These are phyloP conservation scores for Epinotia bilunana DNA, from an alignment of 2,888 invertebrate genomes.

Conservation along the genomic window DNA sequence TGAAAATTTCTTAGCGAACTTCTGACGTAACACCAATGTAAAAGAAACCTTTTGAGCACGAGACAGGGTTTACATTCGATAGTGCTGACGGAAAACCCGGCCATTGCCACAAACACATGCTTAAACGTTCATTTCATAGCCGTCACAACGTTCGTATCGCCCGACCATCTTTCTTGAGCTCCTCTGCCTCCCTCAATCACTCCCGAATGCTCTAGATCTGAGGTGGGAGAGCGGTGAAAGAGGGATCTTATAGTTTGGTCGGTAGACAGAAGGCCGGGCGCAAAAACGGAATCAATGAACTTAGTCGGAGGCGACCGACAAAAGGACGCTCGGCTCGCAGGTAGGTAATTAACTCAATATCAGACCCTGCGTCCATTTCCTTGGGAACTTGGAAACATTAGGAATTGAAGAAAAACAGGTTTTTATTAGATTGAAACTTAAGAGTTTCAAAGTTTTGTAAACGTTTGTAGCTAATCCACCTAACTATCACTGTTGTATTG, in stretches of 20 bases:
- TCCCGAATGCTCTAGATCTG: conserved; percentile 45
- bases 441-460: too few relatives aligned
- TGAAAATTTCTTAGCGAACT: conserved; percentile 48
- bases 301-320: conserved; percentile 77
- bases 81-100: conserved; percentile 47
- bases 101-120: conserved; percentile 77
- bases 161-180: conserved; percentile 62
- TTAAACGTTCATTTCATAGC: conserved; percentile 47
- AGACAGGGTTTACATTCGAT: conserved; percentile 28
- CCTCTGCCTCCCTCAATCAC: conserved; percentile 53
- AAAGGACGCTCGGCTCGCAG: conserved; percentile 79
- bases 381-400: conserved; percentile 55
- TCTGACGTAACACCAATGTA: conserved; percentile 29
- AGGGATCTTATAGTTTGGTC: conserved; percentile 62
- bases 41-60: conserved; percentile 29
- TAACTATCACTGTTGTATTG: too few relatives aligned
- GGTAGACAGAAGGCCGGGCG: conserved; percentile 65
- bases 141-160: conserved; percentile 58
- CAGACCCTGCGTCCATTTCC: conserved; percentile 63
- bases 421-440: not conserved
- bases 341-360: conserved; percentile 83
- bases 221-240: conserved; percentile 48
- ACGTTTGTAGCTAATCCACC: too few relatives aligned
- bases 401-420: conserved; percentile 4
- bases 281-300: conserved; percentile 83